Base-by-base conservation (phyloP, 2,797 vertebrate genomes). In the Ambastaia sidthimunki region DNA sequence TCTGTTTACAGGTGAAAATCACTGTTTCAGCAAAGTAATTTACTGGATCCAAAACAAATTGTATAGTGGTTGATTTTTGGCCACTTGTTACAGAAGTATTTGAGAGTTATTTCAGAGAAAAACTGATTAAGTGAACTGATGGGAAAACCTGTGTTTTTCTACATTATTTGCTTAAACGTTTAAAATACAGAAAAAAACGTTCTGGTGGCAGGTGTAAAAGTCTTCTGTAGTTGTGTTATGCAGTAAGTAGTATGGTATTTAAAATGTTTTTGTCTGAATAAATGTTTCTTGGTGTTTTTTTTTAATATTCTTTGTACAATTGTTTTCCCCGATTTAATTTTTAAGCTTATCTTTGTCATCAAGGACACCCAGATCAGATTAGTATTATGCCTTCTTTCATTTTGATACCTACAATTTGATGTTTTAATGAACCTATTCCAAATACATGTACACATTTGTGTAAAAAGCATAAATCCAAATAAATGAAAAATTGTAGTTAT, bases 271-370 rank as follows among this genome's bases (percentile, higher is more conserved):
- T 59, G 41, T 84, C 47, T 2, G 71, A 69, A 37, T 81, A 62
- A 86, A 86, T 88, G 71, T 86, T 71, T 71, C 67, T 81, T 28
- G n/a, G 47, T 78, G 69, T 31, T 31, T 67, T 52, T 34, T 21
- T 41, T 74, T 82, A 12, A 28, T 55, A 10, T 72, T 28, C 28
- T 68, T 48, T 59, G 48, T 41, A 16, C 47, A 74, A 13, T 34
- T 67, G 48, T 31, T 80, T 73, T 47, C 15, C 19, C 12, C 60
- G 10, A 1, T 41, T 62, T 44, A 11, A 1, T 16, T 71, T 6
- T 25, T 59, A 19, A 76, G 18, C 10, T 31, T 52, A 66, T 54
- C 16, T 5, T 23, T 65, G n/a, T 66, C 21, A 48, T 62, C 66
- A 9, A 21, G 15, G 19, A 13, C 50, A 25, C 54, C 37, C 18